A percentile compares a stretch with the other conserved stretches of the same genome.
These are phyloP conservation scores for Microhierax caerulescens DNA, from an alignment of 2,797 vertebrate species.

Conservation along the genomic window DNA sequence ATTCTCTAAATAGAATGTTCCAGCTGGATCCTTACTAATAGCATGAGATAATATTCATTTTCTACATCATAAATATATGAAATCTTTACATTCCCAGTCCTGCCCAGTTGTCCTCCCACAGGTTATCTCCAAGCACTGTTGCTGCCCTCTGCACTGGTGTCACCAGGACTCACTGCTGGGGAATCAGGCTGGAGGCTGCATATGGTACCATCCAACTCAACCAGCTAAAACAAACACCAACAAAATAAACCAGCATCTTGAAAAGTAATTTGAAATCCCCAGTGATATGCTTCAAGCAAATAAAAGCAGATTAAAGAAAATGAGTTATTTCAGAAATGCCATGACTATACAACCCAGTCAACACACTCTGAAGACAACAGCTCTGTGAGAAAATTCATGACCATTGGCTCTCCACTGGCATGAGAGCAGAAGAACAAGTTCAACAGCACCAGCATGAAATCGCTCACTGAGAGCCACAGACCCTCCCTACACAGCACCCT, in stretches of 20 bases:
- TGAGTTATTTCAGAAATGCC: not conserved
- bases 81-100: not conserved
- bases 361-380: rapidly evolving
- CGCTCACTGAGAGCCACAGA: rapidly evolving
- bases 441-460: rapidly evolving
- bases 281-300: not conserved
- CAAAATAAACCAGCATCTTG: not conserved
- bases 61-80: not conserved
- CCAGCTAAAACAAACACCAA: not conserved
- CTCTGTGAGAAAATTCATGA: not conserved
- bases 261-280: not conserved
- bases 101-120: not conserved
- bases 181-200: not conserved
- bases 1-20: constrained; percentile 2
- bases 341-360: too few species aligned
- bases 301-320: not conserved
- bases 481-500: not conserved
- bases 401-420: not conserved
- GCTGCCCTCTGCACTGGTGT: not conserved
- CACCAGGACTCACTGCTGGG: not conserved
- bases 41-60: not conserved
- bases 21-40: not conserved
- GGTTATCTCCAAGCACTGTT: not conserved
- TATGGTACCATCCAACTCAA: rapidly evolving
- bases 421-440: not conserved